Evolutionary conservation across 2,113 vertebrate genomes (phyloP).

Genomic region (Atlantisia rogersi): DNA sequence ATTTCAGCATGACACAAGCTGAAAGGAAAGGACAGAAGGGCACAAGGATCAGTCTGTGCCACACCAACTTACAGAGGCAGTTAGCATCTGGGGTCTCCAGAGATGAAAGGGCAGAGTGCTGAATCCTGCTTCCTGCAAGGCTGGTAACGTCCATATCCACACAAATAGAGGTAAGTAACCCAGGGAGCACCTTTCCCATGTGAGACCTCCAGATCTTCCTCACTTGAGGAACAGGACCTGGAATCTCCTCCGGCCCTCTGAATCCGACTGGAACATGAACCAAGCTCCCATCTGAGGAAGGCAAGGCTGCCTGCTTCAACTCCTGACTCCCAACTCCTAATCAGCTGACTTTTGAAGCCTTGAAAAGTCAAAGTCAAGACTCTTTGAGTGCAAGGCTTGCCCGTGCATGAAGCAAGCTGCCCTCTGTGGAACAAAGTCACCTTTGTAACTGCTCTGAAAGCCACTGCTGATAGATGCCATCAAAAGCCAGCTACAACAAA

Average conservation of each 20-base stretch:
- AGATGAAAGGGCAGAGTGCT: background rate
- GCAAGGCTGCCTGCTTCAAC: background rate
- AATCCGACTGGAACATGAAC: background rate
- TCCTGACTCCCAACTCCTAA: background rate
- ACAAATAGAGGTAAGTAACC: background rate
- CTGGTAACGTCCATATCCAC: background rate
- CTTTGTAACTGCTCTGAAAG: background rate
- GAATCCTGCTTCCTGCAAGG: background rate
- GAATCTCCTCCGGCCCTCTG: background rate
- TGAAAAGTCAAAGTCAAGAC: too few species aligned
- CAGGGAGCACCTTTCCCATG: background rate
- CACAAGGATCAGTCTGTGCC: background rate
- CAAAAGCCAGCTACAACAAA: background rate
- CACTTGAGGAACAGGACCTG: background rate
- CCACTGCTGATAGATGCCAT: background rate
- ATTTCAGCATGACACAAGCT: background rate
- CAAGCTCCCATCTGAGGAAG: background rate
- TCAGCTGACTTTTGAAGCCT: background rate
- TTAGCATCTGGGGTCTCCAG: background rate
- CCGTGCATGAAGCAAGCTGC: background rate
- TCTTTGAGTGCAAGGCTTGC: background rate
- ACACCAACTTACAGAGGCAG: background rate
- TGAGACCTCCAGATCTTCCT: background rate
- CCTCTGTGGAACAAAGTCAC: background rate
- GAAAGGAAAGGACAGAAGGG: background rate